Conservation (phyloP, 2,113 vertebrate species). For the Jaculus jaculus region DNA sequence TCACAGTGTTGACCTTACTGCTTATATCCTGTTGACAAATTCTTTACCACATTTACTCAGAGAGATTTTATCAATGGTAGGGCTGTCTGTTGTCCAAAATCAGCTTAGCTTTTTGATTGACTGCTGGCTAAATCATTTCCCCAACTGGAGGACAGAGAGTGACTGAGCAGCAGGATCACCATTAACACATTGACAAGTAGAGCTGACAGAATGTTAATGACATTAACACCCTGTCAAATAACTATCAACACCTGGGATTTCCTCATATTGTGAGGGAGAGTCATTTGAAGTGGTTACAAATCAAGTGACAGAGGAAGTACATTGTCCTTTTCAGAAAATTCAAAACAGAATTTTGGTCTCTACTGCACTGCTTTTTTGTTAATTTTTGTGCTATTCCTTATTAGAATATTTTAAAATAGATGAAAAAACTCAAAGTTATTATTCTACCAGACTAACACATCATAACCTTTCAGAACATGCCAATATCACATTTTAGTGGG, state of each 20-base stretch:
- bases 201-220: slow-evolving; percentile 74
- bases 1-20: slow-evolving; percentile 59
- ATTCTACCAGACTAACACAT: neutral
- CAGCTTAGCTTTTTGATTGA: slow-evolving; percentile 68
- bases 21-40: neutral
- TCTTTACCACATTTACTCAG: slow-evolving; percentile 53
- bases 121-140: slow-evolving; percentile 61
- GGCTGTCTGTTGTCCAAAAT: slow-evolving; percentile 5
- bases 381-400: slow-evolving; percentile 22
- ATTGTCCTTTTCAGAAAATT: slow-evolving; percentile 53
- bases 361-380: neutral
- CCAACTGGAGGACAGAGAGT: slow-evolving; percentile 49
- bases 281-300: slow-evolving; percentile 61
- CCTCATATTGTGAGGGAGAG: slow-evolving; percentile 51
- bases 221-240: slow-evolving; percentile 77
- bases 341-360: slow-evolving; percentile 15
- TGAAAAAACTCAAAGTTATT: neutral
- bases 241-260: slow-evolving; percentile 72
- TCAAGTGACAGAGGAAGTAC: slow-evolving; percentile 32
- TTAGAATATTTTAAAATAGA: slow-evolving; percentile 47
- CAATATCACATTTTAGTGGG: slow-evolving; percentile 23
- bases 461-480: slow-evolving; percentile 32
- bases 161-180: slow-evolving; percentile 73
- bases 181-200: slow-evolving; percentile 66
- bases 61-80: slow-evolving; percentile 60